Evolutionary conservation across 2,113 vertebrate species (phyloP), one percentile per base, ranked within the genome.

Genomic region (Pelecanoides urinatrix): DNA sequence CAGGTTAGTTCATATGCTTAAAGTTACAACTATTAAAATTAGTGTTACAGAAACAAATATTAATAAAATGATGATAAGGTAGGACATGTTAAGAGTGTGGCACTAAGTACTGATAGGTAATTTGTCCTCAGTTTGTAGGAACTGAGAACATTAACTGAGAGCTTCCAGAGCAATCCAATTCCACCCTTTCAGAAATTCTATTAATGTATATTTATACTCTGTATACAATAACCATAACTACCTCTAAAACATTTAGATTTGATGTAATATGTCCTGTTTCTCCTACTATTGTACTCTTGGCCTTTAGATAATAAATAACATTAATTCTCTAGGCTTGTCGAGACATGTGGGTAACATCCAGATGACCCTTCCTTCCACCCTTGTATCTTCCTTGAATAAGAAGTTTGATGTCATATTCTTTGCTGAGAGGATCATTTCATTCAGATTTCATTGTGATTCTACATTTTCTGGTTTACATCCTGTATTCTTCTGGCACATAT

Each of bases 51-150:
- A 80, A 67, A 44, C 44, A 90, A 82, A 49, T 32, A 55, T 6
- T 81, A 72, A 45, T 61, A 72, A 71, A 74, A 61, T 16, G 1
- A 36, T 36, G 8, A 58, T 58, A 55, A 92, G 26, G 52, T 14
- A n/a, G 36, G 67, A 34, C 7, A 67, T 67, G 23, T 44, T 49
- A 59, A 65, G 34, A 34, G n/a, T 13, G 18, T 62, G 32, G 21
- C 50, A 70, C 47, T 14, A 21, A 66, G 55, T 30, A 50, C 29
- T 4, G 4, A 0, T 0, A 58, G 8, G 9, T 26, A 11, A 8
- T 45, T 45, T 45, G 45, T 45, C 45, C 18, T 45, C 26, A 32
- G 15, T 56, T 52, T 55, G 50, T 27, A 59, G 52, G n/a, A 74
- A 38, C 21, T 6, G 18, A 53, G 29, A 74, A 66, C 4, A 8